Base-by-base conservation (phyloP, 1,140 invertebrate species). In the Eufriesea mexicana region DNA sequence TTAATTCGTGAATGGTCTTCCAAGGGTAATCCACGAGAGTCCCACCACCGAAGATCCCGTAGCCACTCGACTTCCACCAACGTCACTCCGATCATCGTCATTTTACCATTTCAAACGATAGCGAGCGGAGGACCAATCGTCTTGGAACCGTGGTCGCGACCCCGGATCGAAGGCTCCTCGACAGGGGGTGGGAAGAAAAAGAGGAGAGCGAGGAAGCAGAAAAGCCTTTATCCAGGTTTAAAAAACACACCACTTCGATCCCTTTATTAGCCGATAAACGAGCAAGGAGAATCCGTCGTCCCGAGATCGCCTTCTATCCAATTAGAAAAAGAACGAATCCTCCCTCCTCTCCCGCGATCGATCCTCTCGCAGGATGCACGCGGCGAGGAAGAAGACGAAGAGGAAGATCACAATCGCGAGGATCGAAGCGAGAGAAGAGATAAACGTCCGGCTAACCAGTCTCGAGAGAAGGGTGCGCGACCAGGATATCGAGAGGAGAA, bases 261-360 rank as follows among this genome's bases (percentile, higher is more conserved):
- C 67, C 66, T 83, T 78, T 77, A 76, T 83, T 83, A 70, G 47
- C 73, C 64, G 74, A 78, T 78, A 77, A 83, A 77, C 66, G 81
- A 12, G 18, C n/a, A 18, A 78, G 35, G 49, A 67, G 68, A 42
- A 71, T 71, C 42, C n/a, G 57, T 73, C 47, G 55, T 14, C 23
- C 18, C 25, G 25, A 23, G 51, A 67, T 57, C 71, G 79, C 28
- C 55, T 61, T 55, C 64, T 62, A 54, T 78, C 75, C 81, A 83
- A 83, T 83, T 83, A 83, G 75, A 83, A 83, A 78, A 78, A 83
- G 76, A 57, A 67, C 35, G 57, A 74, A 49, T n/a, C 47, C 57
- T 49, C n/a, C n/a, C 57, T 20, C 59, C 51, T 18, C 72, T 49
- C 2, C 35, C 51, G 8, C 25, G 23, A 82, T 77, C 74, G 74